Base-by-base conservation (phyloP, 2,113 vertebrate species). In the Microcebus murinus region DNA sequence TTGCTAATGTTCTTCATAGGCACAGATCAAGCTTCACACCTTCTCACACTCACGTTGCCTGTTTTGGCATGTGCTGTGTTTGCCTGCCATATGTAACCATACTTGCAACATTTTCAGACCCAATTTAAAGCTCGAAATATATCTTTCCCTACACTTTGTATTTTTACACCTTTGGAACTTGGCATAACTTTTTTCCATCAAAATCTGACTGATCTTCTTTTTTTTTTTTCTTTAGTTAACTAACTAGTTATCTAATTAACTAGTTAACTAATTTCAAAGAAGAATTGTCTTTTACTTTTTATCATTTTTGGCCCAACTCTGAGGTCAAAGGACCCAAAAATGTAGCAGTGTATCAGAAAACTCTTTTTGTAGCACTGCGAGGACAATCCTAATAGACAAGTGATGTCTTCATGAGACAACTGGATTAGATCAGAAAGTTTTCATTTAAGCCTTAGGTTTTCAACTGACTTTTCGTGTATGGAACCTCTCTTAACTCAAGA, bases 101-200 rank as follows among this genome's bases (percentile, higher is more conserved):
- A n/a, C 67, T 42, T 89, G 89, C 29, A 95, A 76, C 50, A 83
- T 87, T 97, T 93, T 88, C 67, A 98, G 88, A 79, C 79, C 74
- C 83, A 90, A 81, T 92, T 86, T 97, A 96, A 95, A 95, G 83
- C 90, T 65, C 87, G 74, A 96, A 95, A 89, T 81, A 42, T 67
- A 63, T 82, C 90, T 31, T 89, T 95, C 27, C 25, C 79, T 80
- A 34, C 36, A 90, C 65, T 95, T 96, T 36, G 68, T 90, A 94
- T 94, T 95, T 96, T 87, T 94, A 76, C 85, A 86, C 77, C 82
- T 97, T 96, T 87, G 87, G 73, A 96, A 97, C 65, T 92, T 96
- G 91, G 91, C 91, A 57, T 93, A 88, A 17, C 3, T 85, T 95
- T 85, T 97, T 59, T 57, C 48, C 70, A 65, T 96, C 74, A 87